Base-by-base conservation (phyloP, 1,140 invertebrate species). In the Halesus radiatus region DNA sequence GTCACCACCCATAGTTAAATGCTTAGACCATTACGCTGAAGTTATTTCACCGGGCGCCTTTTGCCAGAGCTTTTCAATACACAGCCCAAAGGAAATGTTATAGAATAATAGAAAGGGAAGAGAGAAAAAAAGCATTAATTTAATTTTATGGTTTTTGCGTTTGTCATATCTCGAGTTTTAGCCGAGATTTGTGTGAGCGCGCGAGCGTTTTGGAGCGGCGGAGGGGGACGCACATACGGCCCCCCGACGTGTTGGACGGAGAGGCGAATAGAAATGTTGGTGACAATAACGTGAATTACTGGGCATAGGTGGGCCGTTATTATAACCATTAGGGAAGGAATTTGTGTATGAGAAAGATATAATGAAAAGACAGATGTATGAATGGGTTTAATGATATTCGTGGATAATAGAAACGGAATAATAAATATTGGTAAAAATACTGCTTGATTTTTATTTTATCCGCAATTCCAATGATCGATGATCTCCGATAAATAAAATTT, bases 101-200 rank as follows among this genome's bases (percentile, higher is more conserved):
- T 80, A 80, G 78, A 83, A 83, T 83, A 83, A 83, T 81, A 80
- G 82, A 83, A 83, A 83, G 81, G 74, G 80, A 81, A 79, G 76
- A 85, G 86, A 86, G 85, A 87, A 85, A 85, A 85, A 85, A 85
- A 79, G 84, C 88, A 89, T 89, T 90, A 88, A 88, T 89, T 89
- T 90, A 88, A 88, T 88, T 90, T 90, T 86, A 90, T 89, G 87
- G 89, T 88, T 89, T 88, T 88, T 89, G 87, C 87, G 88, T 89
- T 87, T 90, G 89, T 90, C 89, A 89, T 86, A 87, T 84, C 79
- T 85, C 85, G 84, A 88, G 86, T 81, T 86, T 87, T 86, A 84
- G 84, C 84, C 80, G 84, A 88, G 89, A 90, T 90, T 90, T 90
- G 88, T 89, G 83, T 50, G 79, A 56, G 58, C 22, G 66, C 50